Percentiles rank a stretch among this genome's conserved stretches.
Evolutionary conservation across 2,113 vertebrate genomes (phyloP).

Genomic region (Atlantisia rogersi): DNA sequence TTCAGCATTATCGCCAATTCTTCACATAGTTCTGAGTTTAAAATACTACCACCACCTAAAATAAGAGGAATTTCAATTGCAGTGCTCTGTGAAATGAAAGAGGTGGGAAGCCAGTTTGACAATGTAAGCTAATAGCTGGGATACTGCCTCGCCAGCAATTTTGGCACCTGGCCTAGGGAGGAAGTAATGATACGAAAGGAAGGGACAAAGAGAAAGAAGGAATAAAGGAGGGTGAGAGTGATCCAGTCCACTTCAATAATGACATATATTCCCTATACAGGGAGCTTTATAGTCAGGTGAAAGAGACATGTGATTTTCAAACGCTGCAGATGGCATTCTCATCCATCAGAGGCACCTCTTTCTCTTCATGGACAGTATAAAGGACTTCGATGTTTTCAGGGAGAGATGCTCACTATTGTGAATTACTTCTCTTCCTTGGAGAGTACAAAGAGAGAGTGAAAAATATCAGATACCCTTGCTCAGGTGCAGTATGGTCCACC

Average conservation of each 20-base stretch:
- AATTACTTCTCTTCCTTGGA: background rate
- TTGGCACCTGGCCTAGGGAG: conserved; percentile 43
- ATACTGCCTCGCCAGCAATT: background rate
- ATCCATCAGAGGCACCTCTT: background rate
- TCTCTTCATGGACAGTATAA: background rate
- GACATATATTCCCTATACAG: background rate
- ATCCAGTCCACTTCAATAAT: background rate
- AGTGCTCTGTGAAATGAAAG: conserved; percentile 22
- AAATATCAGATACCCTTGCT: background rate
- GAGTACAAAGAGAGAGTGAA: background rate
- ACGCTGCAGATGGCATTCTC: background rate
- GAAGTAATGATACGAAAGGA: background rate
- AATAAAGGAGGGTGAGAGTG: background rate
- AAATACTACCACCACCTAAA: conserved; percentile 51
- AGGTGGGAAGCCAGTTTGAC: conserved; percentile 32
- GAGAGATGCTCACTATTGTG: background rate
- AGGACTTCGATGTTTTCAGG: background rate
- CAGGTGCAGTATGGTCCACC: background rate
- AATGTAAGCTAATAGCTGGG: conserved; percentile 18
- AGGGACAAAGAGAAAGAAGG: conserved; percentile 21
- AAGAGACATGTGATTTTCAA: background rate
- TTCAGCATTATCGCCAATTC: background rate
- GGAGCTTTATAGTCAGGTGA: background rate
- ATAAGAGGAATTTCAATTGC: conserved; percentile 39
- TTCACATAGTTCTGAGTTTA: conserved; percentile 49